These are phyloP conservation scores for Abrostola triplasia DNA, from an alignment of 2,888 invertebrate genomes.

Conservation along the genomic window DNA sequence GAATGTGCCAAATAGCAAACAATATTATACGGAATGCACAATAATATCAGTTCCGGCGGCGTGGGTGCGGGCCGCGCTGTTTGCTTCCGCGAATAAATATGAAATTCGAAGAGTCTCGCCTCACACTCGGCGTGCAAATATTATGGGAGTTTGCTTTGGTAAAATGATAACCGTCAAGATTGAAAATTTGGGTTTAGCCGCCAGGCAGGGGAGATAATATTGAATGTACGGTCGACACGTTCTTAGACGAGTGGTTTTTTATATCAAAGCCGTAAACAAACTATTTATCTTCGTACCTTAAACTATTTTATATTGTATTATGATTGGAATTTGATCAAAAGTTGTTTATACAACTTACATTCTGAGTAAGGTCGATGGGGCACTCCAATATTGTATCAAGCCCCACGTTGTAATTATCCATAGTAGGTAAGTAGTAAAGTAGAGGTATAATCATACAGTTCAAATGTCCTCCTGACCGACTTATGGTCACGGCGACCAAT, in stretches of 20 bases:
- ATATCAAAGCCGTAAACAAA: constrained; percentile 45
- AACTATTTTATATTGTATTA: background rate
- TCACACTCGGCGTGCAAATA: constrained; percentile 83
- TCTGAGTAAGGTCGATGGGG: too few relatives aligned
- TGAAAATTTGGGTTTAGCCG: constrained; percentile 85
- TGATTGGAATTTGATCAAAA: background rate
- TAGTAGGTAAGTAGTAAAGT: too few relatives aligned
- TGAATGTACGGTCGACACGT: constrained; percentile 64
- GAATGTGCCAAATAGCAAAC: constrained; percentile 89
- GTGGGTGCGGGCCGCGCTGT: constrained; percentile 77
- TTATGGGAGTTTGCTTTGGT: constrained; percentile 86
- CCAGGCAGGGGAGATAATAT: constrained; percentile 72
- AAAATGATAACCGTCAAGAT: constrained; percentile 88
- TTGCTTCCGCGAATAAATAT: constrained; percentile 88
- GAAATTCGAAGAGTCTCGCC: constrained; percentile 86
- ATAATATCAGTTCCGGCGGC: constrained; percentile 87
- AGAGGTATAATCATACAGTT: too few relatives aligned
- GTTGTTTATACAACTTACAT: background rate
- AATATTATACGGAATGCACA: constrained; percentile 89
- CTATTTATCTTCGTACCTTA: background rate
- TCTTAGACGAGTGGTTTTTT: constrained; percentile 57
- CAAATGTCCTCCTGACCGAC: too few relatives aligned
- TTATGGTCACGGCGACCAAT: too few relatives aligned
- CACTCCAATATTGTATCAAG: too few relatives aligned
- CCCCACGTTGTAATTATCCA: too few relatives aligned